These are phyloP conservation scores for Catotricha subobsoleta DNA, from an alignment of 2,888 invertebrate species.

Conservation along the genomic window DNA sequence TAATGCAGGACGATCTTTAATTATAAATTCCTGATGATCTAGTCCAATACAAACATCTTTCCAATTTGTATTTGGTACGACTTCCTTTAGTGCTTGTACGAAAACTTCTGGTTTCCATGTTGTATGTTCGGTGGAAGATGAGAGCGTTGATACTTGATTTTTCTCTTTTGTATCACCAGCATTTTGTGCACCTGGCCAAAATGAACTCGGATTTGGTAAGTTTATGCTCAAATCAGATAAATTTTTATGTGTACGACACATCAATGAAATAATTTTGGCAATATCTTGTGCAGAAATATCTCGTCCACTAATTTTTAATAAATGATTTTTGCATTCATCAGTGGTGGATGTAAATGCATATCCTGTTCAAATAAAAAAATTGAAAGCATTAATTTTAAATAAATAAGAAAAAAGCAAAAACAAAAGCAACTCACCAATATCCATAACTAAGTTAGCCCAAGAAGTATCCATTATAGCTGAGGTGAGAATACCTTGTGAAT, in stretches of 20 bases:
- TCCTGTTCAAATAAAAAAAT: constrained; percentile 24
- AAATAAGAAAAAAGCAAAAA: not conserved
- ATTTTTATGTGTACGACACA: constrained; percentile 60
- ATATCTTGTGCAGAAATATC: constrained; percentile 71
- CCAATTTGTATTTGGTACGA: constrained; percentile 76
- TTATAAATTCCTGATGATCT: constrained; percentile 76
- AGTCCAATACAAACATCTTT: constrained; percentile 80
- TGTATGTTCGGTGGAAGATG: constrained; percentile 21
- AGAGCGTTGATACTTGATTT: not conserved
- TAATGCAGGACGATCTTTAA: constrained; percentile 74
- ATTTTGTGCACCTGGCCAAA: constrained; percentile 34
- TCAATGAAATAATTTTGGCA: constrained; percentile 68
- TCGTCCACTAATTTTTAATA: constrained; percentile 63
- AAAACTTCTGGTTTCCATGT: constrained; percentile 91
- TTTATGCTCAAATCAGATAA: constrained; percentile 51
- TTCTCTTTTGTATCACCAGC: constrained; percentile 14
- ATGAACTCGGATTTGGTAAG: constrained; percentile 45
- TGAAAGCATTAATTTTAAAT: not conserved
- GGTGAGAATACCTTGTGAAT: constrained; percentile 36
- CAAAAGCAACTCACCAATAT: constrained; percentile 38
- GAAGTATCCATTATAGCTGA: constrained; percentile 53
- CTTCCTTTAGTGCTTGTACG: constrained; percentile 77
- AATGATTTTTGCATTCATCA: constrained; percentile 72
- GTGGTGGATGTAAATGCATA: constrained; percentile 71
- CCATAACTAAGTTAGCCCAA: constrained; percentile 74